These are phyloP conservation scores for Drosophila nigrodunni DNA, from an alignment of 1,140 invertebrate genomes.

Conservation along the genomic window DNA sequence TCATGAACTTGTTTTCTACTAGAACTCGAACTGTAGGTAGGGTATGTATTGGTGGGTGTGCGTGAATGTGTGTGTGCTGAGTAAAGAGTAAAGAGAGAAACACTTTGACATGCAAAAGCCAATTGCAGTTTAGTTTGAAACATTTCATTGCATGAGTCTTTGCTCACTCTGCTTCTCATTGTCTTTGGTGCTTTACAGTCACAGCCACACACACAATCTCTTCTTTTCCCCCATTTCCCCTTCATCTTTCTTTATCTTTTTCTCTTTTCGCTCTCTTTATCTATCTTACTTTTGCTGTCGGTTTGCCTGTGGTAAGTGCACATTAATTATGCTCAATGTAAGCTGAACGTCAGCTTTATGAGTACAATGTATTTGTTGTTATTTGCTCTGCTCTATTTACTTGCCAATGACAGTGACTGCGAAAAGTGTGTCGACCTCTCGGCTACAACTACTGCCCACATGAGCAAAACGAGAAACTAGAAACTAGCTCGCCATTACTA, in stretches of 20 bases:
- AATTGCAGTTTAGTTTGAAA: conserved; percentile 43
- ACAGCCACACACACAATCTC: neutral
- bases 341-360: conserved; percentile 37
- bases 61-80: neutral
- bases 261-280: neutral
- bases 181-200: neutral
- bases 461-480: conserved; percentile 4
- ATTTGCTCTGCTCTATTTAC: conserved; percentile 68
- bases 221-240: neutral
- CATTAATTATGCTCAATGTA: conserved; percentile 61
- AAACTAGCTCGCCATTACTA: conserved; percentile 61
- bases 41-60: neutral
- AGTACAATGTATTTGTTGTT: conserved; percentile 34
- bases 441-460: conserved; percentile 51
- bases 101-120: conserved; percentile 48
- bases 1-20: neutral
- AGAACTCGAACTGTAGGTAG: neutral
- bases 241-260: neutral
- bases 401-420: conserved; percentile 74
- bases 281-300: neutral
- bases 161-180: neutral
- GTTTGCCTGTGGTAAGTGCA: conserved; percentile 25
- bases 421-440: conserved; percentile 73
- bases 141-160: conserved; percentile 18
- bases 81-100: conserved; percentile 26